A percentile compares a stretch with the other conserved stretches of the same genome.
Evolutionary conservation across 2,888 invertebrate genomes (phyloP).

Genomic region (Hyalella azteca): DNA sequence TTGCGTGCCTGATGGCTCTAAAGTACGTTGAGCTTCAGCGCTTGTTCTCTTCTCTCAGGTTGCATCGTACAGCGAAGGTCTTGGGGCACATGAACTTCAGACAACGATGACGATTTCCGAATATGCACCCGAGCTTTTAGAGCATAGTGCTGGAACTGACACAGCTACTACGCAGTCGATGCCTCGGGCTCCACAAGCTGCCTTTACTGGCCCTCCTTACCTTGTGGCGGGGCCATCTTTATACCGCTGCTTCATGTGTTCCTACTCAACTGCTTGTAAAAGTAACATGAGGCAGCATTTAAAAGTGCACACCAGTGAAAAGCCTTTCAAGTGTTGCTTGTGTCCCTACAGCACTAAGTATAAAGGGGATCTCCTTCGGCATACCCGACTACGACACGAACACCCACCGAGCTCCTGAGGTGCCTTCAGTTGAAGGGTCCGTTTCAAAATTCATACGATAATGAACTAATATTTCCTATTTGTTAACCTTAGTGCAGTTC

Average conservation of each 20-base stretch:
- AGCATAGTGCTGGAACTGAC: neutral
- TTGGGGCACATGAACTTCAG: slow-evolving; percentile 1
- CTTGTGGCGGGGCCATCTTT: neutral
- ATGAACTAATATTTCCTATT: too few species aligned
- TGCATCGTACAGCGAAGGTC: neutral
- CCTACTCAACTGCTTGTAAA: neutral
- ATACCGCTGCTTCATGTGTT: neutral
- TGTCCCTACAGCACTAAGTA: slow-evolving; percentile 16
- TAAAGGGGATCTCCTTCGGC: slow-evolving; percentile 6
- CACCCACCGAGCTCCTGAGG: neutral
- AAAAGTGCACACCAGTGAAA: slow-evolving; percentile 16
- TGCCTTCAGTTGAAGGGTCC: too few species aligned
- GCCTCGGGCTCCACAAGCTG: neutral
- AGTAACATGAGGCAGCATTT: neutral
- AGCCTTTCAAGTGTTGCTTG: slow-evolving; percentile 11
- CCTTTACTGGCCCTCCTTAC: neutral
- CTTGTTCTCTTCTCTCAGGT: slow-evolving; percentile 12
- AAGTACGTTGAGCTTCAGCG: neutral
- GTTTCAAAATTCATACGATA: too few species aligned
- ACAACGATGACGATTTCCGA: neutral
- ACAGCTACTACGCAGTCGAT: too few species aligned
- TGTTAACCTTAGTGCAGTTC: too few species aligned
- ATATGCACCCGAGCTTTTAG: too few species aligned
- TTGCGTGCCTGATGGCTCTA: too few species aligned
- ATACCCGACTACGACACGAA: neutral